Conservation (phyloP, 1,140 invertebrate genomes). For the Cotesia typhae region DNA sequence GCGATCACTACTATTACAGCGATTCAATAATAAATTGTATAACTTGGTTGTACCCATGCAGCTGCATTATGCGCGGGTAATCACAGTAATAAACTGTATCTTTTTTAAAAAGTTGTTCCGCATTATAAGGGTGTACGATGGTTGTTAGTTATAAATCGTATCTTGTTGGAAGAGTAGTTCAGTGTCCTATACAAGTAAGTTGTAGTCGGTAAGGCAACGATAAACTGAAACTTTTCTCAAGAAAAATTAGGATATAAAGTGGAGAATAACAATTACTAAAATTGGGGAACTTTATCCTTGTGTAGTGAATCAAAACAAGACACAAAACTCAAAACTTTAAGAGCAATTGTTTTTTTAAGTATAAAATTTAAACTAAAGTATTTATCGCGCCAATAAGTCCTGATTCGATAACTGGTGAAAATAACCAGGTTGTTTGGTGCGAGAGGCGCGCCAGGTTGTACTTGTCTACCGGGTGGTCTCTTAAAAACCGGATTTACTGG, state of each 20-base stretch:
- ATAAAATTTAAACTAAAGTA: slow-evolving; percentile 27
- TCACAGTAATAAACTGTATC: slow-evolving; percentile 62
- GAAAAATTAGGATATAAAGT: neutral
- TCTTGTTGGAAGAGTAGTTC: slow-evolving; percentile 44
- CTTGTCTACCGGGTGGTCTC: slow-evolving; percentile 47
- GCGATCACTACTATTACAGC: slow-evolving; percentile 48
- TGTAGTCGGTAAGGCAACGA: slow-evolving; percentile 46
- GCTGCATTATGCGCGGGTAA: slow-evolving; percentile 58
- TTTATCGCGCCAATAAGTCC: slow-evolving; percentile 55
- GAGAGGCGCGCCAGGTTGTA: slow-evolving; percentile 43
- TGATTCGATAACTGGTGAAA: slow-evolving; percentile 59
- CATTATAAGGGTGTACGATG: slow-evolving; percentile 51
- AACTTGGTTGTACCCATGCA: slow-evolving; percentile 39
- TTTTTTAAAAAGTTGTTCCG: slow-evolving; percentile 41
- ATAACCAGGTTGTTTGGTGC: slow-evolving; percentile 47
- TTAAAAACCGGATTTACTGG: slow-evolving; percentile 26
- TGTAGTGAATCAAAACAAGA: no score
- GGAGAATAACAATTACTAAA: no score
- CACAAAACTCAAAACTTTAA: no score
- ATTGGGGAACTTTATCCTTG: no score
- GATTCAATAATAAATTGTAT: slow-evolving; percentile 62
- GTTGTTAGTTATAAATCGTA: slow-evolving; percentile 46
- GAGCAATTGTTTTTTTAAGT: no score
- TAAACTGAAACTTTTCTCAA: neutral
- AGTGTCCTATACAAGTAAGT: slow-evolving; percentile 45